Evolutionary conservation across 2,797 vertebrate species (phyloP), one percentile per base, ranked within the genome.

Genomic region (Ispidina picta): DNA sequence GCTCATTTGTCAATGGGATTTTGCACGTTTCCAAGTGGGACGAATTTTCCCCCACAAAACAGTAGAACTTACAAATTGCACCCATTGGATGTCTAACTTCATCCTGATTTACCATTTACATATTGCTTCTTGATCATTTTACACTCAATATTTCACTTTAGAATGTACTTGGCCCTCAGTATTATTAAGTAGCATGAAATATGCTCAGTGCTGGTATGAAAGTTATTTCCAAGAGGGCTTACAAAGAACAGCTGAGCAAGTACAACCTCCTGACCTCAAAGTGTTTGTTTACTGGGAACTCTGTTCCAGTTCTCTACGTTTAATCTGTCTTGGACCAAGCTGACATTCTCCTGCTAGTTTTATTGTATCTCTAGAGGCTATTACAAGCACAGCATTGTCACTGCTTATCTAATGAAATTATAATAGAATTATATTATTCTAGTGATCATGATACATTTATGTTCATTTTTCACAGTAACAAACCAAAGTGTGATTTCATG

Each of bases 231-330:
- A 94, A 84, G 77, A 93, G 72, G 49, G 75, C 60, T 96, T 95
- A 94, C 93, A 86, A 88, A 94, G 92, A 94, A 93, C 94, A 96
- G 94, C 94, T 93, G 92, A 95, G 91, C 91, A 95, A 95, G 92
- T 95, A 91, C 0, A 10, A 95, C 86, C 83, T 91, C 69, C 83
- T 92, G 93, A 91, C 83, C 92, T 77, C 51, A 37, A 95, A 95
- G 92, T 88, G 95, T 95, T 96, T 93, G 94, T 95, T 94, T 96
- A 92, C 94, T 95, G 94, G 92, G 92, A 96, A 95, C 89, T 94
- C 5, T 92, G 92, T 93, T 95, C 91, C 89, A 82, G 78, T 95
- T 95, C 91, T 91, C 94, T 92, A 65, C 62, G 84, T 95, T 86
- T 95, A 94, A 92, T 94, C 89, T 94, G 65, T 90, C 62, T 95